Conservation (phyloP, 2,888 invertebrate species). For the Acronicta alni region DNA sequence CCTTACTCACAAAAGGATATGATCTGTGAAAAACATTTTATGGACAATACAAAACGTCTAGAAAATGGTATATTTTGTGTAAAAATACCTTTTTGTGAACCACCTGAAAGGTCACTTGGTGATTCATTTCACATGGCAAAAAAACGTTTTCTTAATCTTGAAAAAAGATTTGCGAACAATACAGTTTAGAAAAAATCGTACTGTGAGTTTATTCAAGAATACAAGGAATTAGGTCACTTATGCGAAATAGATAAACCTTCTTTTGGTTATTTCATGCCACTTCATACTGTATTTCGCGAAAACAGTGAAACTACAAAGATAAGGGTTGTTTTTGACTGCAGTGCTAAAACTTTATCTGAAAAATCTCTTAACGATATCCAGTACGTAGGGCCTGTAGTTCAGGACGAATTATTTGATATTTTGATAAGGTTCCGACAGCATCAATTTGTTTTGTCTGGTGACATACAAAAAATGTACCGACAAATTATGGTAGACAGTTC, state of each 20-base stretch:
- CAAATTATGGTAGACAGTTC: conserved; percentile 20
- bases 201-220: conserved; percentile 8
- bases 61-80: conserved; percentile 7
- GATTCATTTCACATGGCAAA: conserved; percentile 3
- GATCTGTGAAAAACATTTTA: background rate
- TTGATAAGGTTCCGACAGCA: conserved; percentile 38
- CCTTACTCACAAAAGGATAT: background rate
- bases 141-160: conserved; percentile 6
- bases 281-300: conserved; percentile 4
- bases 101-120: conserved; percentile 3
- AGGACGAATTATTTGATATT: conserved; percentile 42
- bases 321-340: conserved; percentile 7
- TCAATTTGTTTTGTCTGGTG: conserved; percentile 30
- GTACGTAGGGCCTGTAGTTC: conserved; percentile 30
- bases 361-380: conserved; percentile 43
- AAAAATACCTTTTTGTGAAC: background rate
- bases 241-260: background rate
- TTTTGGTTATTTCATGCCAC: conserved; percentile 4
- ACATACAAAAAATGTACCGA: conserved; percentile 41
- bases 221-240: conserved; percentile 5
- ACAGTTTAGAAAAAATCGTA: background rate
- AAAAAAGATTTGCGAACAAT: conserved; percentile 1
- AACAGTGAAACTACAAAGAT: conserved; percentile 6
- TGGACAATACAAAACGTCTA: conserved; percentile 3
- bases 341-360: conserved; percentile 1